Percentiles rank a stretch among this genome's conserved stretches.
phyloP scores from a whole-genome alignment of 2,797 vertebrate species.

The Acanthiza pusilla region DNA sequence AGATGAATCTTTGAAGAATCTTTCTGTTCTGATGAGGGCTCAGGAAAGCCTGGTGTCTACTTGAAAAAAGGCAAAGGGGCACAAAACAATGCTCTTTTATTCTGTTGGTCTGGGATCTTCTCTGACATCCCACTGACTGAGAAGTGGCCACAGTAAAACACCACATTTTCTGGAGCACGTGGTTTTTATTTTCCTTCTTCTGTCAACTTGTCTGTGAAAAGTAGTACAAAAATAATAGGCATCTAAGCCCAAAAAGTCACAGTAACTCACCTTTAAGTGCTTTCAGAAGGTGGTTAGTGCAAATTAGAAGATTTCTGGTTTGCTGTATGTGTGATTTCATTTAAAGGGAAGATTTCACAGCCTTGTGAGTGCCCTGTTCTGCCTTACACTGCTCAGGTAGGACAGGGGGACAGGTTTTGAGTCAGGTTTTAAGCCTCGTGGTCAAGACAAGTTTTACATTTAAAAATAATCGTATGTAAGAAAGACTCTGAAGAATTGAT shows the following conservation, averaged over 20 bases:
- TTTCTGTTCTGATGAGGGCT: not conserved
- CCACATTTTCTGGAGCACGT: fast-evolving
- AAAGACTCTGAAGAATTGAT: not conserved
- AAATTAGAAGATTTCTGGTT: not conserved
- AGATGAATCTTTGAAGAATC: not conserved
- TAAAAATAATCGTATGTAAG: not conserved
- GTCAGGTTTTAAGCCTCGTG: not conserved
- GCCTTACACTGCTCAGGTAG: not conserved
- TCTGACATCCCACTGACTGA: not conserved
- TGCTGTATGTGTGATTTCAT: not conserved
- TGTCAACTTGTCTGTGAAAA: not conserved
- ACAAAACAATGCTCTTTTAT: not conserved
- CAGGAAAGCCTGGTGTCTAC: not conserved
- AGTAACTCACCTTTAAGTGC: not conserved
- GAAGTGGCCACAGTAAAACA: not conserved
- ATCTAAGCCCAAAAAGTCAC: not conserved
- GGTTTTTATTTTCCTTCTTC: not conserved
- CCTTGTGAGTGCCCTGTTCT: not conserved
- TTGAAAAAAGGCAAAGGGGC: not conserved
- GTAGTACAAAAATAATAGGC: not conserved
- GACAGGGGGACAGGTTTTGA: not conserved
- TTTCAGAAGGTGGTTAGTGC: not conserved
- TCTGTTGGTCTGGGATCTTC: not conserved
- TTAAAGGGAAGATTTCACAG: not conserved
- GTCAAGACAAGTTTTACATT: not conserved